Conservation (phyloP, 1,140 invertebrate genomes). For the Macrobrachium rosenbergii region DNA sequence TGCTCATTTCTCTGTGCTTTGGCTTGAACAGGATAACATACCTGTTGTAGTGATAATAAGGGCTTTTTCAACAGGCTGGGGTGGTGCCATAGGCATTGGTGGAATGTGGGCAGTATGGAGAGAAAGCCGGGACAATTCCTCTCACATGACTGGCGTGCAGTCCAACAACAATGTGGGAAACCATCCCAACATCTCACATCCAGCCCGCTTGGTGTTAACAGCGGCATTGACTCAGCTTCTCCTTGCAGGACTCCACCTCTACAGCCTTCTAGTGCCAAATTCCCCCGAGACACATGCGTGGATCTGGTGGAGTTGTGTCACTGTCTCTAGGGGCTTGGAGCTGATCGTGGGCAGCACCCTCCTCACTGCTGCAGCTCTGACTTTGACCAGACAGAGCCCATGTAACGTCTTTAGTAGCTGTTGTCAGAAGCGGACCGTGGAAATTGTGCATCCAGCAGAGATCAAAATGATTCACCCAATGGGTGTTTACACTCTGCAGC, state of each 20-base stretch:
- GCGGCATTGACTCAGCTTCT: constrained; percentile 25
- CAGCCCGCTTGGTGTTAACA: constrained; percentile 31
- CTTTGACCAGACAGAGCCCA: background rate
- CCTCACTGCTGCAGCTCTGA: constrained; percentile 42
- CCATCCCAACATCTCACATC: background rate
- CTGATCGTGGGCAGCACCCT: constrained; percentile 39
- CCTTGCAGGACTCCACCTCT: constrained; percentile 6
- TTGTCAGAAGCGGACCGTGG: constrained; percentile 45
- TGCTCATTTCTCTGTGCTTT: constrained; percentile 1
- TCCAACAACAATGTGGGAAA: background rate
- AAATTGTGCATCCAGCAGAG: constrained; percentile 31
- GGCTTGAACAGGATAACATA: background rate
- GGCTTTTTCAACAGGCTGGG: constrained; percentile 30
- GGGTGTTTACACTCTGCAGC: constrained; percentile 50
- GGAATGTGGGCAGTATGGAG: constrained; percentile 52
- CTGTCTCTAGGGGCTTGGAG: constrained; percentile 27
- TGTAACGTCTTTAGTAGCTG: constrained; percentile 20
- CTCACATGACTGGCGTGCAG: background rate
- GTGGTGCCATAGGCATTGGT: constrained; percentile 26
- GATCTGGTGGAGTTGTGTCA: constrained; percentile 44
- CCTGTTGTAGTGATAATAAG: constrained; percentile 20
- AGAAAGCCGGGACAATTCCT: background rate
- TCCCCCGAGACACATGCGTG: constrained; percentile 16
- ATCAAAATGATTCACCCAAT: constrained; percentile 54
- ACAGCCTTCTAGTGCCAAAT: background rate